Evolutionary conservation across 2,888 invertebrate genomes (phyloP).

Genomic region (Candidula unifasciata): DNA sequence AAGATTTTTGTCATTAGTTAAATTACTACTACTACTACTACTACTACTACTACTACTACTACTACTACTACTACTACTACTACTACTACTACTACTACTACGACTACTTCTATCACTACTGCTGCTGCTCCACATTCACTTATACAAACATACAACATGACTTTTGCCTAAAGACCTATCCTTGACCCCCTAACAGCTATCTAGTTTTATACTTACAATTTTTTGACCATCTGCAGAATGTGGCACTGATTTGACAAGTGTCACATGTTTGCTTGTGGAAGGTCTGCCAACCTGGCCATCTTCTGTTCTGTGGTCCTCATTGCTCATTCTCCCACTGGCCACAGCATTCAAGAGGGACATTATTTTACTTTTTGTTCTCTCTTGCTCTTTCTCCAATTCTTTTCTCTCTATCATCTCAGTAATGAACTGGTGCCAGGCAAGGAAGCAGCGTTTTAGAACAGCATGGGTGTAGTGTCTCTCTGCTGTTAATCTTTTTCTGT

Average conservation of each 20-base stretch:
- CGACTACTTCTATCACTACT: too few relatives aligned
- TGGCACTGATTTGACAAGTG: background rate
- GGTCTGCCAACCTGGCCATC: background rate
- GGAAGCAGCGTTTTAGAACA: conserved; percentile 65
- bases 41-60: too few relatives aligned
- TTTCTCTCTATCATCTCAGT: conserved; percentile 63
- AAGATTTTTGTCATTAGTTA: too few relatives aligned
- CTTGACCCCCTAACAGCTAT: too few relatives aligned
- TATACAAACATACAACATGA: too few relatives aligned
- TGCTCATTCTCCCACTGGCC: conserved; percentile 66
- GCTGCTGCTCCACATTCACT: too few relatives aligned
- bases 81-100: too few relatives aligned
- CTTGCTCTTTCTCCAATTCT: conserved; percentile 66
- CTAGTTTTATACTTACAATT: conserved; percentile 18
- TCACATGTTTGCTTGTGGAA: background rate
- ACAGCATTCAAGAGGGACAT: conserved; percentile 73
- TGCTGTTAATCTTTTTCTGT: conserved; percentile 71
- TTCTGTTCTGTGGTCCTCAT: background rate
- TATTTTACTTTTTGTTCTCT: conserved; percentile 73
- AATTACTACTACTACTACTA: too few relatives aligned
- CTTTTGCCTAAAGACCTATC: too few relatives aligned
- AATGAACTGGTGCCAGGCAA: conserved; percentile 69
- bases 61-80: too few relatives aligned
- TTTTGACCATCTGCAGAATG: conserved; percentile 25
- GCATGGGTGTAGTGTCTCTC: conserved; percentile 61